These are phyloP conservation scores for Pipa parva DNA, from an alignment of 2,113 vertebrate species.

Conservation along the genomic window DNA sequence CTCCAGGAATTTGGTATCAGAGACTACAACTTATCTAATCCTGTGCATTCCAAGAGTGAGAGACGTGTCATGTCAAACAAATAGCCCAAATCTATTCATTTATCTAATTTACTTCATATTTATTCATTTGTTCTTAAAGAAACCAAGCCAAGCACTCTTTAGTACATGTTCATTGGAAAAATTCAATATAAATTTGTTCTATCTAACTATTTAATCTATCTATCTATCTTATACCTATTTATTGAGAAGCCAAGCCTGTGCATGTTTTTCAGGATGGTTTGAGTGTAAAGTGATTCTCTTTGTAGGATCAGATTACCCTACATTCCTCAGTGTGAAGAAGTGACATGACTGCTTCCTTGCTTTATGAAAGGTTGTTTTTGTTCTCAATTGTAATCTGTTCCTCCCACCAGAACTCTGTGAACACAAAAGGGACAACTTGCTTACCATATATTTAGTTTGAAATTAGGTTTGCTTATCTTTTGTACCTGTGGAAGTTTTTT, in stretches of 20 bases:
- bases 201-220: too few relatives aligned
- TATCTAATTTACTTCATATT: too few relatives aligned
- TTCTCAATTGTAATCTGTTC: conserved; percentile 38
- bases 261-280: conserved; percentile 25
- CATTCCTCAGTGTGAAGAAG: conserved; percentile 34
- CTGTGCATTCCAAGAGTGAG: too few relatives aligned
- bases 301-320: conserved; percentile 25
- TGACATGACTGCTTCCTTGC: conserved; percentile 29
- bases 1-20: too few relatives aligned
- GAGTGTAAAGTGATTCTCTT: conserved; percentile 25
- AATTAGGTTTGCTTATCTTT: conserved; percentile 14
- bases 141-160: too few relatives aligned
- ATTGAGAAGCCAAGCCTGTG: conserved; percentile 11
- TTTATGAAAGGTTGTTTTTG: conserved; percentile 37
- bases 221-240: too few relatives aligned
- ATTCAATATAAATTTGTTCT: too few relatives aligned
- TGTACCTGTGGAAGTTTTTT: neutral
- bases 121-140: too few relatives aligned
- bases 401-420: conserved; percentile 21
- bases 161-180: too few relatives aligned
- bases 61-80: too few relatives aligned
- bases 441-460: neutral
- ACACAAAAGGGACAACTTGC: neutral
- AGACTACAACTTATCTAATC: too few relatives aligned
- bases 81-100: too few relatives aligned